phyloP scores from a whole-genome alignment of 1,140 invertebrate species.

The Drosophila mauritiana region DNA sequence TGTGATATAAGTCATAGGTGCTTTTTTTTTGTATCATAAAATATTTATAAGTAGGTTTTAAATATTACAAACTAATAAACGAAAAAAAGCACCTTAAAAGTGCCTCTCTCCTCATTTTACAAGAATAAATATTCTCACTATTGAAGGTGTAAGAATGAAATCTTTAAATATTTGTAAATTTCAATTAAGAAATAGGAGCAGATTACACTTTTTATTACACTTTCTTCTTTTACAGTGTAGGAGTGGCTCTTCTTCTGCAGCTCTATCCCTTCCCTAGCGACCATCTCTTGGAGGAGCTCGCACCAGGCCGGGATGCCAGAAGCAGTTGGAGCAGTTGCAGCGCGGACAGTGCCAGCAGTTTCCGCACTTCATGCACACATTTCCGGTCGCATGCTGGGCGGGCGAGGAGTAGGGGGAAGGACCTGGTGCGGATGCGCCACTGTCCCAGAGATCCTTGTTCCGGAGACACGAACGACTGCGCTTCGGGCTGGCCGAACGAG shows the following conservation, averaged over 20 bases:
- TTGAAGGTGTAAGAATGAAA: too few relatives aligned
- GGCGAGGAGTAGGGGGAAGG: slow-evolving; percentile 9
- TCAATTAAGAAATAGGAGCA: too few relatives aligned
- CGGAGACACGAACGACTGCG: slow-evolving; percentile 25
- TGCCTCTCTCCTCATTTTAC: too few relatives aligned
- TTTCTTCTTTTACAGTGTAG: neutral
- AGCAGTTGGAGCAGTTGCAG: slow-evolving; percentile 54
- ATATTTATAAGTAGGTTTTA: too few relatives aligned
- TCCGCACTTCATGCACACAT: slow-evolving; percentile 40
- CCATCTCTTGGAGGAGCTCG: slow-evolving; percentile 11
- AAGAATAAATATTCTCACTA: too few relatives aligned
- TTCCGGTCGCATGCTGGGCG: slow-evolving; percentile 19
- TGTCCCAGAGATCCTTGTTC: slow-evolving; percentile 24
- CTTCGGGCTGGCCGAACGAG: slow-evolving; percentile 13
- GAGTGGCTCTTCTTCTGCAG: too few relatives aligned
- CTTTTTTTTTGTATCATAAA: too few relatives aligned
- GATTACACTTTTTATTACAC: neutral
- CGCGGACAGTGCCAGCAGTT: slow-evolving; percentile 45
- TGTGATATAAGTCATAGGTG: slow-evolving; percentile 7
- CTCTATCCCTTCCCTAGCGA: neutral
- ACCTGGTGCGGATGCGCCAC: neutral
- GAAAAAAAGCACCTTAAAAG: too few relatives aligned
- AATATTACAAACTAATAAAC: too few relatives aligned
- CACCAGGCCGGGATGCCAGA: slow-evolving; percentile 37
- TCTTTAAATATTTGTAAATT: too few relatives aligned